Conservation (phyloP, 2,797 vertebrate species). For the Catostomus latipinnis region DNA sequence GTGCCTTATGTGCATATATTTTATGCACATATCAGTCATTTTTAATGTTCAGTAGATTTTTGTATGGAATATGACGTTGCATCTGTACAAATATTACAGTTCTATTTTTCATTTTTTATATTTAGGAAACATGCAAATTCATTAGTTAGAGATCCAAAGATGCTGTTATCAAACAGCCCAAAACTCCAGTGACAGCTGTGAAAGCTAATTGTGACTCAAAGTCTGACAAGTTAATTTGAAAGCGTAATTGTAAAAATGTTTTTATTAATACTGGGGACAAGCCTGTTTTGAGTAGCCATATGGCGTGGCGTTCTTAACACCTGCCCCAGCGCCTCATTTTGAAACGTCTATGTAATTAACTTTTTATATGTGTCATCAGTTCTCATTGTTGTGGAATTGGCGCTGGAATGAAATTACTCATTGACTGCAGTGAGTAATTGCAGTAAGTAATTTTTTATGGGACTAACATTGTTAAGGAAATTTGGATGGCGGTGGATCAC, state of each 20-base stretch:
- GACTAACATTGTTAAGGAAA: slow-evolving; percentile 28
- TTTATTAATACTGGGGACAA: slow-evolving; percentile 48
- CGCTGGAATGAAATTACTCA: slow-evolving; percentile 19
- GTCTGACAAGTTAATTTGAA: slow-evolving; percentile 51
- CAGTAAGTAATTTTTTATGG: slow-evolving; percentile 13
- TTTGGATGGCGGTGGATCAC: slow-evolving; percentile 9
- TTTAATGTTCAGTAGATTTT: neutral
- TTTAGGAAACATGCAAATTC: neutral
- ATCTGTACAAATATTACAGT: neutral
- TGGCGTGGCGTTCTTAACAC: slow-evolving; percentile 51
- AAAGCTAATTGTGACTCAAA: slow-evolving; percentile 44
- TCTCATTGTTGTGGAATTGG: slow-evolving; percentile 23
- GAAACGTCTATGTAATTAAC: slow-evolving; percentile 15
- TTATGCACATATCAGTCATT: neutral
- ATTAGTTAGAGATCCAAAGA: neutral
- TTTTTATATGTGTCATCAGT: slow-evolving; percentile 28
- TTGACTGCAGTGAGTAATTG: slow-evolving; percentile 11
- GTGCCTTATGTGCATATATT: neutral
- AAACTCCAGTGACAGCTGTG: slow-evolving; percentile 49
- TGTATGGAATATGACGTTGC: neutral
- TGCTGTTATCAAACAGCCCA: slow-evolving; percentile 47
- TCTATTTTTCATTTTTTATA: neutral
- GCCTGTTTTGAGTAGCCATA: slow-evolving; percentile 54
- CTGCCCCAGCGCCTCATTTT: slow-evolving; percentile 54
- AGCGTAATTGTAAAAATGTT: slow-evolving; percentile 47